These are phyloP conservation scores for Hypomecis atomaria DNA, from an alignment of 2,888 invertebrate species.

Conservation along the genomic window DNA sequence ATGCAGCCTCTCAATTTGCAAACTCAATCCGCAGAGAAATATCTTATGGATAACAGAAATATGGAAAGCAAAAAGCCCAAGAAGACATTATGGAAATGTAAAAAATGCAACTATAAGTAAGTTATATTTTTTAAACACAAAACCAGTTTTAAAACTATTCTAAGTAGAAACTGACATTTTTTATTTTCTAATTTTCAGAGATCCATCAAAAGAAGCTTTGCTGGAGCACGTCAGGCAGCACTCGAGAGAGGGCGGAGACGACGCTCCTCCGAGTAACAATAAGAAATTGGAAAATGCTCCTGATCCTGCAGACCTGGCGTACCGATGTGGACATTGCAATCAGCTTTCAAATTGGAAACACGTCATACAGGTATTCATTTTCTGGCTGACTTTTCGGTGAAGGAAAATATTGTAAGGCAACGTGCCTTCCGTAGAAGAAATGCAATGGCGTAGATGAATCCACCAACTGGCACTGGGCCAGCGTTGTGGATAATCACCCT, in stretches of 20 bases:
- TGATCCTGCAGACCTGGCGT: constrained; percentile 78
- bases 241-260: constrained; percentile 58
- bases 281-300: constrained; percentile 70
- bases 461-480: too few species aligned
- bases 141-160: neutral
- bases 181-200: constrained; percentile 60
- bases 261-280: constrained; percentile 46
- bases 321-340: constrained; percentile 92
- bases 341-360: constrained; percentile 94
- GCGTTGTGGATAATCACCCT: too few species aligned
- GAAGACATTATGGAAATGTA: constrained; percentile 94
- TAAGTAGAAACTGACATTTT: neutral
- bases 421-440: too few species aligned
- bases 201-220: constrained; percentile 78
- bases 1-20: constrained; percentile 87
- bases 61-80: constrained; percentile 83
- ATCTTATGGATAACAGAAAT: constrained; percentile 55
- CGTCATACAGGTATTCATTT: constrained; percentile 89
- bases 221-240: constrained; percentile 79
- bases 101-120: constrained; percentile 94
- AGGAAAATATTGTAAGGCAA: too few species aligned
- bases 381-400: neutral
- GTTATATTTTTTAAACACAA: constrained; percentile 46
- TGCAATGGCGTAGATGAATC: too few species aligned
- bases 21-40: constrained; percentile 67